phyloP scores from a whole-genome alignment of 1,140 invertebrate species.

The Sitobion miscanthi region DNA sequence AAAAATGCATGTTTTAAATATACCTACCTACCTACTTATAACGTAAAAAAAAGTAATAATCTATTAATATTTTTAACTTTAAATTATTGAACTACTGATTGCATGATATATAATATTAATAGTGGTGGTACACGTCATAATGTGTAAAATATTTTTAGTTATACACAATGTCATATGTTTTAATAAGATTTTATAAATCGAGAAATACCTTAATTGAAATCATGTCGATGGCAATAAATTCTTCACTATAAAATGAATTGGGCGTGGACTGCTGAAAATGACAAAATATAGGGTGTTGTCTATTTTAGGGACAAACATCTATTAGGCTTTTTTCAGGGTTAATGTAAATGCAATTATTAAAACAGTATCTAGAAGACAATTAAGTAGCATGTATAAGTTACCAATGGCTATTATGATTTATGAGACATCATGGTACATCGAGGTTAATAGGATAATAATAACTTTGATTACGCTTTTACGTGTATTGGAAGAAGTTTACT shows the following conservation, averaged over 20 bases:
- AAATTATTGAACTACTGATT: too few species aligned
- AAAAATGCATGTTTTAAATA: too few species aligned
- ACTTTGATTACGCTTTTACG: neutral
- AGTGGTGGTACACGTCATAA: too few species aligned
- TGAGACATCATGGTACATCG: neutral
- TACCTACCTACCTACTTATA: too few species aligned
- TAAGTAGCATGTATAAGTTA: neutral
- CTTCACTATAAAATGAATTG: neutral
- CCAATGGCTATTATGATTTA: neutral
- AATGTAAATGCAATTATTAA: neutral
- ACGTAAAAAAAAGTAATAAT: too few species aligned
- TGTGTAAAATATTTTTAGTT: neutral
- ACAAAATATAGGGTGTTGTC: neutral
- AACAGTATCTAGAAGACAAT: neutral
- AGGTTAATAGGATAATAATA: neutral
- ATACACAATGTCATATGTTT: neutral
- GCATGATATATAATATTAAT: too few species aligned
- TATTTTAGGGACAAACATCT: neutral
- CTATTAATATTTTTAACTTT: too few species aligned
- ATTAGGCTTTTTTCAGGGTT: neutral
- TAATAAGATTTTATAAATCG: neutral
- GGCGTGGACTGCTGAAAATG: neutral
- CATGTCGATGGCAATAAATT: neutral
- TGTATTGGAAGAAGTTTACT: neutral
- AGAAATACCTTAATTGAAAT: neutral